These are phyloP conservation scores for Pseudanteris insignis DNA, from an alignment of 2,888 invertebrate species.

Conservation along the genomic window DNA sequence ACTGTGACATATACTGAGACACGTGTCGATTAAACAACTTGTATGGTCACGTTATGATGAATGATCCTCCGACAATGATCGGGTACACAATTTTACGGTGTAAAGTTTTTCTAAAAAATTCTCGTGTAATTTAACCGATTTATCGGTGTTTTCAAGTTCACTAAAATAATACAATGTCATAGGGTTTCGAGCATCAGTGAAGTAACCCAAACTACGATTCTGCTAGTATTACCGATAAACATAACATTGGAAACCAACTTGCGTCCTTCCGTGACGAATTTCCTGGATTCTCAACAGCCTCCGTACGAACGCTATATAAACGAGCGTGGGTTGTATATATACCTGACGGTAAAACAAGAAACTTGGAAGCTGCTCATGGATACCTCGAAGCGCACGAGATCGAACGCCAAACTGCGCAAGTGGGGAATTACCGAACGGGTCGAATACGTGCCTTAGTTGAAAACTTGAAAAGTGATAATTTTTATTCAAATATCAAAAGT, in stretches of 20 bases:
- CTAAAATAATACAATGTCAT: slow-evolving; percentile 41
- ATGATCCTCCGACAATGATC: too few relatives aligned
- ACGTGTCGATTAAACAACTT: too few relatives aligned
- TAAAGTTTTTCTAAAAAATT: too few relatives aligned
- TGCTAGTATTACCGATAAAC: slow-evolving; percentile 32
- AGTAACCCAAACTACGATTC: slow-evolving; percentile 38
- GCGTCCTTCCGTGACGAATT: slow-evolving; percentile 45
- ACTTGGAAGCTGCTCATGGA: slow-evolving; percentile 40
- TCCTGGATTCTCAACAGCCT: slow-evolving; percentile 42
- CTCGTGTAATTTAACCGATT: too few relatives aligned
- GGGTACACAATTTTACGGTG: too few relatives aligned
- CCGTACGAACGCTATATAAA: slow-evolving; percentile 33
- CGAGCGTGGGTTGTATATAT: slow-evolving; percentile 31
- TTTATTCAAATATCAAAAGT: too few relatives aligned
- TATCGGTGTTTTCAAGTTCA: too few relatives aligned
- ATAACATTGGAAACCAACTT: slow-evolving; percentile 41
- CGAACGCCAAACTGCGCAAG: slow-evolving; percentile 50
- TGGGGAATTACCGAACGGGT: slow-evolving; percentile 40
- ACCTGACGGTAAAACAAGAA: slow-evolving; percentile 42
- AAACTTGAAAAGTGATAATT: too few relatives aligned
- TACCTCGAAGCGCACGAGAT: slow-evolving; percentile 41
- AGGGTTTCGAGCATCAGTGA: slow-evolving; percentile 28
- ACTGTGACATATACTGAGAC: too few relatives aligned
- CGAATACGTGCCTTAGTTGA: too few relatives aligned
- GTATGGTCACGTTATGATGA: too few relatives aligned